These are phyloP conservation scores for Phymanthus crucifer DNA, from an alignment of 92 coral and sea anemone species.

Conservation along the genomic window DNA sequence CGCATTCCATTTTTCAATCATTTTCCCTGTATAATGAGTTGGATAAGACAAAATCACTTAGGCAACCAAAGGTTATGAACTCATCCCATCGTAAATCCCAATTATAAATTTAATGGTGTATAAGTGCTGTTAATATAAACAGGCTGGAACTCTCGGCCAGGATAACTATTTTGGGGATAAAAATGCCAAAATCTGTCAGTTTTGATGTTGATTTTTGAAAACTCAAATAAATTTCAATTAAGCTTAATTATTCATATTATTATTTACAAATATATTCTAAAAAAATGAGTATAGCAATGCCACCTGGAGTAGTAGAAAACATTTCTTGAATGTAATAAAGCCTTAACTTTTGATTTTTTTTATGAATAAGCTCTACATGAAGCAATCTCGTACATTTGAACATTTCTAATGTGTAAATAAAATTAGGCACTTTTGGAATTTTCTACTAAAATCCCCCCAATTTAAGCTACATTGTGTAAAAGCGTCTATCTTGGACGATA, in stretches of 20 bases:
- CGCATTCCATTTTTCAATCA: no score
- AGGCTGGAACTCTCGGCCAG: background rate
- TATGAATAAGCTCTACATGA: background rate
- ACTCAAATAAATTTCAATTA: background rate
- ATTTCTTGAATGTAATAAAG: no score
- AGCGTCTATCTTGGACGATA: background rate
- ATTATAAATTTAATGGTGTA: background rate
- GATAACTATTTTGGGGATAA: background rate
- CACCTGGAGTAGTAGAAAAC: no score
- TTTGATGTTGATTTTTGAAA: background rate
- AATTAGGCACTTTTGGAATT: background rate
- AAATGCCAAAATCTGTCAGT: background rate
- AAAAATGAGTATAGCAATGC: no score
- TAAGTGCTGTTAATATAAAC: background rate
- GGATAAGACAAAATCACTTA: background rate
- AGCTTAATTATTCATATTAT: background rate
- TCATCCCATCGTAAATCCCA: background rate
- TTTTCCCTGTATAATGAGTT: background rate
- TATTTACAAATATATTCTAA: background rate
- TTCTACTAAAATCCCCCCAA: background rate
- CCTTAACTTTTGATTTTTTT: no score
- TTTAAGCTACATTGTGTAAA: background rate
- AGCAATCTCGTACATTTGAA: background rate
- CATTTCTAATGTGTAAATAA: background rate
- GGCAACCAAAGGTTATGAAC: background rate